These are phyloP conservation scores for Cisticola juncidis DNA, from an alignment of 2,113 vertebrate genomes.

Conservation along the genomic window DNA sequence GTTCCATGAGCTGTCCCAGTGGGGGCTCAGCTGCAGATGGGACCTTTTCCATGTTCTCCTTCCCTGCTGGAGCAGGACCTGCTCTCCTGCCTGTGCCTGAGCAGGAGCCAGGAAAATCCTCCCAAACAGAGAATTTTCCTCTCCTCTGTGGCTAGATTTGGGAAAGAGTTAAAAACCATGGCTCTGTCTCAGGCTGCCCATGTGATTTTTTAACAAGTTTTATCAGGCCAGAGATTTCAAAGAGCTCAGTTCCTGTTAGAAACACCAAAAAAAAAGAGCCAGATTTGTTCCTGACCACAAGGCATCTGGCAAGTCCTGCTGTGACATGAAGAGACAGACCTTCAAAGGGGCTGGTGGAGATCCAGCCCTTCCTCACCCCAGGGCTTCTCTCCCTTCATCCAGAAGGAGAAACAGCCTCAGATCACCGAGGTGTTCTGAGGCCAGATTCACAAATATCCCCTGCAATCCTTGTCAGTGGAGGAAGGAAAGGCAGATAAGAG, in stretches of 20 bases:
- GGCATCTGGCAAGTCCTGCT: slow-evolving; percentile 27
- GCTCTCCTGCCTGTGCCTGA: neutral
- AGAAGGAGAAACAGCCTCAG: neutral
- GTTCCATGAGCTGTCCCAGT: neutral
- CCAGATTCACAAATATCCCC: neutral
- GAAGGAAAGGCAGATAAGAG: neutral
- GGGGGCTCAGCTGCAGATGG: neutral
- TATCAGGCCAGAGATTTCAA: slow-evolving; percentile 34
- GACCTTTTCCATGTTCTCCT: neutral
- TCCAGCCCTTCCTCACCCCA: neutral
- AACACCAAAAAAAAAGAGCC: neutral
- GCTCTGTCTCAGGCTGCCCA: neutral
- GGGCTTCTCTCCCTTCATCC: slow-evolving; percentile 16
- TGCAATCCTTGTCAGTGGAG: neutral
- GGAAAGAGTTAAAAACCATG: neutral
- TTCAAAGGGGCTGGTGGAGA: slow-evolving; percentile 29
- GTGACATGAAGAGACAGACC: slow-evolving; percentile 3
- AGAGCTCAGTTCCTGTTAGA: slow-evolving; percentile 26
- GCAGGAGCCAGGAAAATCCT: neutral
- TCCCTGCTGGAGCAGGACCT: rapidly evolving
- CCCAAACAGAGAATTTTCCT: neutral
- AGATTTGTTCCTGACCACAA: slow-evolving; percentile 19
- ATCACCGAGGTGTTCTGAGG: neutral
- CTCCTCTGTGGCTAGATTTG: neutral
- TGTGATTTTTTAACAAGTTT: slow-evolving; percentile 10